These are phyloP conservation scores for Pseudomyrmex pallidus DNA, from an alignment of 1,140 invertebrate genomes.

Conservation along the genomic window DNA sequence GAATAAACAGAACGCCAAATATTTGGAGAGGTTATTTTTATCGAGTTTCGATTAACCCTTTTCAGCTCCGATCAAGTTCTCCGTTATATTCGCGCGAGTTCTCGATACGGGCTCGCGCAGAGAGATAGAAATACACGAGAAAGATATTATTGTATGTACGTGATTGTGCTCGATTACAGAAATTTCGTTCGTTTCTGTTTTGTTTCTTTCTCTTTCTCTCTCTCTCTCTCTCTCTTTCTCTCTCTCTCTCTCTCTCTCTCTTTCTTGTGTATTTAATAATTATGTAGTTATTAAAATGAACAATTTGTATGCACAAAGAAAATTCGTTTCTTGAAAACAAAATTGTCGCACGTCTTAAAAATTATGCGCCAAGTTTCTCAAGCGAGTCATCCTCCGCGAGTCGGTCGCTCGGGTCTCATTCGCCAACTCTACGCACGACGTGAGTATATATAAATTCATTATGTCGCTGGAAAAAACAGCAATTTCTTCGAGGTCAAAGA, in stretches of 20 bases:
- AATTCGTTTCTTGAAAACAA: background rate
- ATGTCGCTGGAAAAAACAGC: conserved; percentile 35
- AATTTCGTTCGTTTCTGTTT: no score
- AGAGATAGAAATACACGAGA: background rate
- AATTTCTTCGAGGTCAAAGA: background rate
- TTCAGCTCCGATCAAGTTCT: conserved; percentile 47
- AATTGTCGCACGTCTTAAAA: conserved; percentile 14
- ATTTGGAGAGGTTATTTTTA: conserved; percentile 55
- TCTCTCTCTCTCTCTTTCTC: background rate
- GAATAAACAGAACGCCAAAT: conserved; percentile 54
- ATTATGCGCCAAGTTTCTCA: conserved; percentile 42
- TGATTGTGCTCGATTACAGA: no score
- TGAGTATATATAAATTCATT: conserved; percentile 52
- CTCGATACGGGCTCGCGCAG: conserved; percentile 19
- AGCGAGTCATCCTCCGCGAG: conserved; percentile 4
- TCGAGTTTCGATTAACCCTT: conserved; percentile 60
- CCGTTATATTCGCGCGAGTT: conserved; percentile 4
- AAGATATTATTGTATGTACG: no score
- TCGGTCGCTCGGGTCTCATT: conserved; percentile 37
- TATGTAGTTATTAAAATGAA: background rate
- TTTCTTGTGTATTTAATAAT: background rate
- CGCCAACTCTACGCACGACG: background rate
- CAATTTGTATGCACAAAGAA: background rate
- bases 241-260: background rate
- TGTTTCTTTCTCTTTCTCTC: background rate